These are phyloP conservation scores for Neoseiulus cucumeris DNA, from an alignment of 1,140 invertebrate genomes.

Conservation along the genomic window DNA sequence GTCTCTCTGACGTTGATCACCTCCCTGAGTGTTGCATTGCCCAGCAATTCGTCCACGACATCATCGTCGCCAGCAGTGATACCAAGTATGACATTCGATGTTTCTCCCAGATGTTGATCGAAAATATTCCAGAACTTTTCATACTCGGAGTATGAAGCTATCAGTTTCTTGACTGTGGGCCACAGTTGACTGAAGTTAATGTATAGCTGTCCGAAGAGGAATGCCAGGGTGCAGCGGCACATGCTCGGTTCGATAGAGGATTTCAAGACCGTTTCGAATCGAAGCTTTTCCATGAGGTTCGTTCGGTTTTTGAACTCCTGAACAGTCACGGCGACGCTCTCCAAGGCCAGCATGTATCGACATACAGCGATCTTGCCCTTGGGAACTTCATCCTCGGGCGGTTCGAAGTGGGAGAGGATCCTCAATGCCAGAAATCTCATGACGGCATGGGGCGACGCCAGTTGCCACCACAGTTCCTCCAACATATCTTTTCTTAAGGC, in stretches of 20 bases:
- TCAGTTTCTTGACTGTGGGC: constrained; percentile 49
- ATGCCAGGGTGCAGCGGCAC: neutral
- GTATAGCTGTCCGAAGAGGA: constrained; percentile 52
- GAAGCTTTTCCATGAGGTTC: neutral
- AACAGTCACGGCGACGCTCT: neutral
- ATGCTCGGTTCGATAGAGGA: neutral
- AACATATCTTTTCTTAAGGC: neutral
- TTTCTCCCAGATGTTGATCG: constrained; percentile 37
- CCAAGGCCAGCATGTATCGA: neutral
- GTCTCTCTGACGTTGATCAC: neutral
- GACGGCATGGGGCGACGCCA: neutral
- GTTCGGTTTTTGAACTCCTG: neutral
- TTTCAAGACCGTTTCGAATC: neutral
- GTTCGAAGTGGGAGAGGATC: neutral
- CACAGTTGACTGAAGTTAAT: constrained; percentile 69
- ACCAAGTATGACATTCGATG: constrained; percentile 22
- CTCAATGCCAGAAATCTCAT: neutral
- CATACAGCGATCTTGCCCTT: neutral
- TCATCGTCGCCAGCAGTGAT: too few species aligned
- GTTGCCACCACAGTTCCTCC: neutral
- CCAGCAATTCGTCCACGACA: neutral
- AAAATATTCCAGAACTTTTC: constrained; percentile 57
- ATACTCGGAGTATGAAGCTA: constrained; percentile 42
- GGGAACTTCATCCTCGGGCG: neutral
- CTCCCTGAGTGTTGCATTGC: neutral